Base-by-base conservation (phyloP, 2,797 vertebrate genomes). In the Neopelma chrysocephalum region DNA sequence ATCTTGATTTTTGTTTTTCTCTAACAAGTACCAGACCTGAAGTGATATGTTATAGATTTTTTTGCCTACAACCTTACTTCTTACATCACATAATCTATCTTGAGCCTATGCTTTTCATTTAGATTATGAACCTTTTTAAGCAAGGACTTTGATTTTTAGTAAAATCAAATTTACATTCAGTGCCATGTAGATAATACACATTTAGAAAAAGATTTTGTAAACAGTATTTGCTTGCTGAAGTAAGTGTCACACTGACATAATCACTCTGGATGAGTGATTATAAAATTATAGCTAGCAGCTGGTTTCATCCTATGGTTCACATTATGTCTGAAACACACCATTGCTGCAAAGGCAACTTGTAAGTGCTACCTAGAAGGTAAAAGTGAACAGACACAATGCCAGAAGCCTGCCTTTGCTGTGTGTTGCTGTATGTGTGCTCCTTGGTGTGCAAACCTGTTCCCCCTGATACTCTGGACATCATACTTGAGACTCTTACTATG, bases 71-170 rank as follows among this genome's bases (percentile, higher is more conserved):
- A 12, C 4, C 38, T 90, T 78, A 40, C 43, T 88, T 76, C 50
- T 72, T 79, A 32, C 5, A 36, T 61, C 38, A 50, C 57, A 36
- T 42, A 76, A 51, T 64, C 45, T 68, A 6, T 50, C 5, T 80
- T 9, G 1, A 85, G 17, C 7, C 36, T 62, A 26, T 40, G 15
- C 3, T 87, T 85, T 90, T 71, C 4, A n/a, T 64, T 82, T 60
- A 40, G 29, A 32, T 87, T 62, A 73, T 38, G 40, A 90, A 77
- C 5, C 12, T 76, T 86, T 73, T 76, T 29, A 47, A 80, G 32
- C 26, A 72, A 75, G 18, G 20, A 62, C 40, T 86, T 93, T 43
- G 51, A 21, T 86, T 88, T 90, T 94, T 82, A 78, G 11, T 58
- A 69, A 72, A 69, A 34, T 40, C n/a, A n/a, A n/a, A n/a, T n/a